Evolutionary conservation across 2,797 vertebrate species (phyloP).

Genomic region (Ctenosaura bakeri): DNA sequence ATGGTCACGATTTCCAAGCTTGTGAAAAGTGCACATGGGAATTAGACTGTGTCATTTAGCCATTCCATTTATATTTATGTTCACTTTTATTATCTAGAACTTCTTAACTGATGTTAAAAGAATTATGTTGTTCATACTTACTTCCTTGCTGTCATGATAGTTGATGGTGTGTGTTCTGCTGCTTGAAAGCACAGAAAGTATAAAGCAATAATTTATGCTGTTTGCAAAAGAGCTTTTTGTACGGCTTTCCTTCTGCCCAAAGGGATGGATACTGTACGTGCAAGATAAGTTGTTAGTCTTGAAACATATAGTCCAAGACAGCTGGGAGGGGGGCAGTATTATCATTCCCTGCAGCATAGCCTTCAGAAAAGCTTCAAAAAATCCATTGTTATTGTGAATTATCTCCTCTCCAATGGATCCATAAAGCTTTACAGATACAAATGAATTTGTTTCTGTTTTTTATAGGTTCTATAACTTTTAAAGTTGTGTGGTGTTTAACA

Average conservation of each 20-base stretch:
- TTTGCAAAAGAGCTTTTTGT: not conserved
- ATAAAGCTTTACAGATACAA: constrained; percentile 11
- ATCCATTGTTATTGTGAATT: constrained; percentile 44
- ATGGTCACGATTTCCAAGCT: not conserved
- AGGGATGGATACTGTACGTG: constrained; percentile 22
- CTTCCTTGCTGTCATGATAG: not conserved
- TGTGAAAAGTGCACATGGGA: not conserved
- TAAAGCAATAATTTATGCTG: constrained; percentile 14
- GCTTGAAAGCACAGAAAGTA: not conserved
- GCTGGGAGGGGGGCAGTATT: constrained; percentile 23
- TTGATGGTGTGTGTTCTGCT: not conserved
- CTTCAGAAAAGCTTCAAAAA: constrained; percentile 27
- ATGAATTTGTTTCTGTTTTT: not conserved
- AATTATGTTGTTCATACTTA: not conserved
- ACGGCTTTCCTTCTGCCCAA: not conserved
- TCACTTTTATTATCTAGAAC: not conserved
- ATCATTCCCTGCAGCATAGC: constrained; percentile 32
- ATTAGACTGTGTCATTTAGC: not conserved
- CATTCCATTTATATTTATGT: not conserved
- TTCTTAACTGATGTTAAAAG: not conserved
- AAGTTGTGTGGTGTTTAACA: not conserved
- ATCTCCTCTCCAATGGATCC: constrained; percentile 10
- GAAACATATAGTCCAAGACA: constrained; percentile 46
- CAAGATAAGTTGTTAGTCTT: constrained; percentile 35
- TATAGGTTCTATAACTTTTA: constrained; percentile 14